Percentiles rank a stretch among this genome's conserved stretches.
phyloP scores from a whole-genome alignment of 2,888 invertebrate genomes.

The Hydropsyche betteni region DNA sequence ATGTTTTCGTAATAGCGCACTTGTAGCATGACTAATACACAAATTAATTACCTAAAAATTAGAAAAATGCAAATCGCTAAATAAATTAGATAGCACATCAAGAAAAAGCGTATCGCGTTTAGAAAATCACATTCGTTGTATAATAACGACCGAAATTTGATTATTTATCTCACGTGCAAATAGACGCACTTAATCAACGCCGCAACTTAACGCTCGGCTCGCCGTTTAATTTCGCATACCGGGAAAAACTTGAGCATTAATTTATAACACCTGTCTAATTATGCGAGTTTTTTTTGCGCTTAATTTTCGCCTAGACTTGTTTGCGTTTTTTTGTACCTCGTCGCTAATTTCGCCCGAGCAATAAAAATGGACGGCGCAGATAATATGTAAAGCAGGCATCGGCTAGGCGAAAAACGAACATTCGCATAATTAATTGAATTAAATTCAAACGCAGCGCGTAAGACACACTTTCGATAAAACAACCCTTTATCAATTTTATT shows the following conservation, averaged over 20 bases:
- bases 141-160: too few species aligned
- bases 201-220: too few species aligned
- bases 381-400: slow-evolving; percentile 1
- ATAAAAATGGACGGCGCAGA: slow-evolving; percentile 12
- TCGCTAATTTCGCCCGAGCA: slow-evolving; percentile 16
- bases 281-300: not conserved
- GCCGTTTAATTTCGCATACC: not conserved
- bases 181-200: too few species aligned
- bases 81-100: too few species aligned
- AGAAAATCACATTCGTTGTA: too few species aligned
- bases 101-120: too few species aligned
- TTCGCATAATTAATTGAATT: slow-evolving; percentile 28
- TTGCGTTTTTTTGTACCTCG: not conserved
- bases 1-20: too few species aligned
- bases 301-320: not conserved
- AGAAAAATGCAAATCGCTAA: too few species aligned
- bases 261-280: slow-evolving; percentile 1
- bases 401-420: not conserved
- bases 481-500: slow-evolving; percentile 26
- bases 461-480: slow-evolving; percentile 20
- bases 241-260: not conserved
- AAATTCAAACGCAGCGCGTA: not conserved
- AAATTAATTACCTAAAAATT: too few species aligned
- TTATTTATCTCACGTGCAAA: too few species aligned
- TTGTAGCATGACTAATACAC: too few species aligned